Percentiles rank a stretch among this genome's conserved stretches.
These are phyloP conservation scores for Carassius carassius DNA, from an alignment of 2,113 vertebrate genomes.

Conservation along the genomic window DNA sequence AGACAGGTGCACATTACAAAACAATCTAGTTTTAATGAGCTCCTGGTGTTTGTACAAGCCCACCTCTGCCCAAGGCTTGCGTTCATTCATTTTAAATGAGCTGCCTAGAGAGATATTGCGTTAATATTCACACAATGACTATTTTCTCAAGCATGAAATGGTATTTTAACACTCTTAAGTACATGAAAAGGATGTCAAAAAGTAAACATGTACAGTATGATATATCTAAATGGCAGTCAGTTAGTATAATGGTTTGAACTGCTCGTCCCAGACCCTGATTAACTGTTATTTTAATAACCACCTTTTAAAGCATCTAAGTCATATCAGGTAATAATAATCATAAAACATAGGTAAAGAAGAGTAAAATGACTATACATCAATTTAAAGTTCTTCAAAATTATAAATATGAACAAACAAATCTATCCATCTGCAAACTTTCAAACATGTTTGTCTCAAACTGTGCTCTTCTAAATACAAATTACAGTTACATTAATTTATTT, in stretches of 20 bases:
- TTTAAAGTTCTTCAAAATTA: neutral
- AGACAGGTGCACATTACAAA: slow-evolving; percentile 73
- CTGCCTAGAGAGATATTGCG: slow-evolving; percentile 70
- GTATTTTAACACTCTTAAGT: slow-evolving; percentile 64
- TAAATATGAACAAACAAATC: too few relatives aligned
- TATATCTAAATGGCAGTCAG: slow-evolving; percentile 62
- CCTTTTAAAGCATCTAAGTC: slow-evolving; percentile 43
- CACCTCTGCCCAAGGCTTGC: slow-evolving; percentile 63
- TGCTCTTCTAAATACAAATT: too few relatives aligned
- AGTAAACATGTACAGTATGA: slow-evolving; percentile 59
- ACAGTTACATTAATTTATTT: too few relatives aligned
- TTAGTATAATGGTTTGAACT: slow-evolving; percentile 66
- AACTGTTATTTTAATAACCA: slow-evolving; percentile 62
- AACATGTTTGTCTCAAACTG: too few relatives aligned
- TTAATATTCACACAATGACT: slow-evolving; percentile 74
- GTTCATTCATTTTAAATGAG: slow-evolving; percentile 76
- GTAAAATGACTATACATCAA: neutral
- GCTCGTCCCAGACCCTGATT: slow-evolving; percentile 63
- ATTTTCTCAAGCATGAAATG: slow-evolving; percentile 65
- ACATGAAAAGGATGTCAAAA: slow-evolving; percentile 67
- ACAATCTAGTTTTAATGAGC: slow-evolving; percentile 74
- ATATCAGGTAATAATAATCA: neutral
- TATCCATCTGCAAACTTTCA: too few relatives aligned
- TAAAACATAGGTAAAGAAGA: slow-evolving; percentile 1
- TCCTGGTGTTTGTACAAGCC: slow-evolving; percentile 69